Conservation (phyloP, 2,797 vertebrate genomes). For the Dicrostonyx torquatus region DNA sequence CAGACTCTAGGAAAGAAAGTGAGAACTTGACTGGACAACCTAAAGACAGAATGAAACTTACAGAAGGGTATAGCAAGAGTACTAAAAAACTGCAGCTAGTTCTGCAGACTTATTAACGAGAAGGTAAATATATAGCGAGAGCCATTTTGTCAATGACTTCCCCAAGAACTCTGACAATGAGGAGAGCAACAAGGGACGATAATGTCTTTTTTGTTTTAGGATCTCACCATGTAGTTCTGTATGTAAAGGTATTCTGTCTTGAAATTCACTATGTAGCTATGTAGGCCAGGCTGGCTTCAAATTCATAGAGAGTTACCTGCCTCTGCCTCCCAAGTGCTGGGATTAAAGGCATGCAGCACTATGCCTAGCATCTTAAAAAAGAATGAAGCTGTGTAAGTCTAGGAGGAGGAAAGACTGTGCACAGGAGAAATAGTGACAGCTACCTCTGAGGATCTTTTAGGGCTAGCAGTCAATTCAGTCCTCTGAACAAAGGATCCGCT, state of each 20-base stretch:
- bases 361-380: neutral
- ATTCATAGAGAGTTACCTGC: neutral
- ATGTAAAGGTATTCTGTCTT: neutral
- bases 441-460: neutral
- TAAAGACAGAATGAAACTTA: neutral
- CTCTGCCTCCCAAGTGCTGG: neutral
- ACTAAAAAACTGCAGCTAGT: neutral
- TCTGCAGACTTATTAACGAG: neutral
- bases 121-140: neutral
- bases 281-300: neutral
- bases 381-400: neutral
- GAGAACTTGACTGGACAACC: neutral
- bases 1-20: neutral
- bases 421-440: rapidly evolving
- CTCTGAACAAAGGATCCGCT: neutral
- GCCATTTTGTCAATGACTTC: neutral
- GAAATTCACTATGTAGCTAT: neutral
- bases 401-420: neutral
- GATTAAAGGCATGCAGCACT: neutral
- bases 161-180: neutral
- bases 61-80: neutral
- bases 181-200: neutral
- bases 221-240: neutral
- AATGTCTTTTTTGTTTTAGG: neutral
- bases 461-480: neutral